Percentiles rank a stretch among this genome's conserved stretches.
Conservation (phyloP, 1,140 invertebrate genomes). For the Ephestia elutella region DNA sequence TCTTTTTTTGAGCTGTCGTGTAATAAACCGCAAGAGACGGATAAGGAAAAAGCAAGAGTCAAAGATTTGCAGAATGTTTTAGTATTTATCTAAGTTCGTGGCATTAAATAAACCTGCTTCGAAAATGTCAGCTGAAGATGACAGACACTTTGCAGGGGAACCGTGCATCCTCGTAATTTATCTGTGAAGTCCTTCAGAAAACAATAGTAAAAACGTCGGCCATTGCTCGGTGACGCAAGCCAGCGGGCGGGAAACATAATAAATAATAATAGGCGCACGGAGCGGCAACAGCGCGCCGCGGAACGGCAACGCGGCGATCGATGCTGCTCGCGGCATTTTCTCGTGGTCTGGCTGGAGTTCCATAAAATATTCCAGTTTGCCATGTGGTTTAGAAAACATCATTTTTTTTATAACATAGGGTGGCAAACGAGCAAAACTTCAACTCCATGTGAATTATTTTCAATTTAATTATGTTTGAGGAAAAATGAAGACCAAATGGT, state of each 20-base stretch:
- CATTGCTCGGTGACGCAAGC: conserved; percentile 17
- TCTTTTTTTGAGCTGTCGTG: no score
- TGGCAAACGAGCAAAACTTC: no score
- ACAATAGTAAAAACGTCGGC: conserved; percentile 17
- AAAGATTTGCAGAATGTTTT: no score
- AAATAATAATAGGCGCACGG: conserved; percentile 19
- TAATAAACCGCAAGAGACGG: no score
- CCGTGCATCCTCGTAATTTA: conserved; percentile 12
- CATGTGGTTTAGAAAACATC: not conserved
- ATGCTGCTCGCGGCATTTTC: conserved; percentile 1
- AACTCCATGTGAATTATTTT: no score
- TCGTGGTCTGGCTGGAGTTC: not conserved
- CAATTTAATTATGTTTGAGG: no score
- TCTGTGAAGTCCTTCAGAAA: conserved; percentile 9
- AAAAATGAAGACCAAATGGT: no score
- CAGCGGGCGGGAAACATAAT: conserved; percentile 16
- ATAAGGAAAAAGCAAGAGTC: no score
- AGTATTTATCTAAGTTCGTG: not conserved
- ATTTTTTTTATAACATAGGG: not conserved
- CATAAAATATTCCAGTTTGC: not conserved
- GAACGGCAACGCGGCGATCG: conserved; percentile 24
- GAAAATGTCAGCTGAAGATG: conserved; percentile 4
- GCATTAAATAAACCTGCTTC: not conserved
- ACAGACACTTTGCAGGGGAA: not conserved
- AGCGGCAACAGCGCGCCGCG: conserved; percentile 27